These are phyloP conservation scores for Rotaria socialis DNA, from an alignment of 2,888 invertebrate genomes.

Conservation along the genomic window DNA sequence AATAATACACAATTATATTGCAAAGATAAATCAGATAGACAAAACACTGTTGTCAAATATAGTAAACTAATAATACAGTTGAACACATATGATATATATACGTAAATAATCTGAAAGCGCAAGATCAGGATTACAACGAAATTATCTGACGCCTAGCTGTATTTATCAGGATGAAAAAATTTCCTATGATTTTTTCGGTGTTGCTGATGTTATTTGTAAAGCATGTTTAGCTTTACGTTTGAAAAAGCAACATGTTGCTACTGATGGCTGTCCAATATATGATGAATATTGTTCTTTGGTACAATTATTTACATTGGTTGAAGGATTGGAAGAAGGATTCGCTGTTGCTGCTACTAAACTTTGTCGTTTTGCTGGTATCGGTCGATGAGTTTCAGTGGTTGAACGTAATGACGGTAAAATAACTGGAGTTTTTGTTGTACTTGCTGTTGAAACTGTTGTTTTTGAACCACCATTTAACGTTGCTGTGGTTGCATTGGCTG, in stretches of 20 bases:
- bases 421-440: neutral
- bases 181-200: neutral
- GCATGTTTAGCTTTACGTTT: conserved; percentile 15
- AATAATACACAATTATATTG: conserved; percentile 25
- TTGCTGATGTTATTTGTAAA: neutral
- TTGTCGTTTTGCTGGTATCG: neutral
- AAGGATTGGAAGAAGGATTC: neutral
- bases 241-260: conserved; percentile 14
- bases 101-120: neutral
- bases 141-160: neutral
- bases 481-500: neutral
- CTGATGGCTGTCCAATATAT: neutral
- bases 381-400: neutral
- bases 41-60: neutral
- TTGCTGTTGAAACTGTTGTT: conserved; percentile 15
- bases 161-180: too few relatives aligned
- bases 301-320: neutral
- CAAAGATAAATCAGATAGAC: neutral
- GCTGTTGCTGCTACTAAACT: neutral
- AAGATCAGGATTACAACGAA: neutral
- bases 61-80: neutral
- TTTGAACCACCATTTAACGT: conserved; percentile 36
- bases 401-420: neutral
- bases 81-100: neutral
- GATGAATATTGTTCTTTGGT: neutral